These are phyloP conservation scores for Candoia aspera DNA, from an alignment of 2,113 vertebrate genomes.

Conservation along the genomic window DNA sequence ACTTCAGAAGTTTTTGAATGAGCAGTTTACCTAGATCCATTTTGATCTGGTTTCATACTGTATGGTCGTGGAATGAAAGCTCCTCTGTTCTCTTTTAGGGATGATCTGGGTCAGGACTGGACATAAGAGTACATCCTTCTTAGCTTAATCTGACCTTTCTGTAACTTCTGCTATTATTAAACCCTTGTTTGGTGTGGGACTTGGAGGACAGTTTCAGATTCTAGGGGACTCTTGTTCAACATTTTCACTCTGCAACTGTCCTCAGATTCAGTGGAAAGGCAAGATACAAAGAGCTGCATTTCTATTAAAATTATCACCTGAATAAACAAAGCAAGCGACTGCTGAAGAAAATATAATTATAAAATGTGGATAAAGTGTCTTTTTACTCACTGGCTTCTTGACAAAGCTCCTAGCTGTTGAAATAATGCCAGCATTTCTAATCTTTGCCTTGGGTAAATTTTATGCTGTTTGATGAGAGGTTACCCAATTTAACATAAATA, in stretches of 20 bases:
- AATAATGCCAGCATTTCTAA: constrained; percentile 29
- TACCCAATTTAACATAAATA: constrained; percentile 7
- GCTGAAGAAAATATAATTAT: constrained; percentile 40
- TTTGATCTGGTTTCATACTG: background rate
- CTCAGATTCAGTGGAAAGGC: background rate
- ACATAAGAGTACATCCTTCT: background rate
- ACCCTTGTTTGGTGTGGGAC: background rate
- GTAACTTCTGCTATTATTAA: background rate
- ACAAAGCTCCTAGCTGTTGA: constrained; percentile 50
- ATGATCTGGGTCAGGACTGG: background rate
- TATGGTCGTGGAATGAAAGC: background rate
- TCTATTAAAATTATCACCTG: constrained; percentile 46
- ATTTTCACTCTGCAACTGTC: background rate
- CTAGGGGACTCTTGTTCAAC: background rate
- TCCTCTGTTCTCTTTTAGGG: background rate
- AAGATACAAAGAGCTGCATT: background rate
- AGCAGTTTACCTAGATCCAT: background rate
- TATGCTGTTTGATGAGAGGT: constrained; percentile 37
- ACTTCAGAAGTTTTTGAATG: background rate
- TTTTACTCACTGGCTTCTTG: constrained; percentile 35
- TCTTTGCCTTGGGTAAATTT: constrained; percentile 37
- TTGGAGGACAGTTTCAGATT: background rate
- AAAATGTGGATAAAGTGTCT: constrained; percentile 40
- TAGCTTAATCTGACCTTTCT: background rate
- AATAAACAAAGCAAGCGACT: constrained; percentile 39